These are phyloP conservation scores for Proisotoma minuta DNA, from an alignment of 2,888 invertebrate species.

Conservation along the genomic window DNA sequence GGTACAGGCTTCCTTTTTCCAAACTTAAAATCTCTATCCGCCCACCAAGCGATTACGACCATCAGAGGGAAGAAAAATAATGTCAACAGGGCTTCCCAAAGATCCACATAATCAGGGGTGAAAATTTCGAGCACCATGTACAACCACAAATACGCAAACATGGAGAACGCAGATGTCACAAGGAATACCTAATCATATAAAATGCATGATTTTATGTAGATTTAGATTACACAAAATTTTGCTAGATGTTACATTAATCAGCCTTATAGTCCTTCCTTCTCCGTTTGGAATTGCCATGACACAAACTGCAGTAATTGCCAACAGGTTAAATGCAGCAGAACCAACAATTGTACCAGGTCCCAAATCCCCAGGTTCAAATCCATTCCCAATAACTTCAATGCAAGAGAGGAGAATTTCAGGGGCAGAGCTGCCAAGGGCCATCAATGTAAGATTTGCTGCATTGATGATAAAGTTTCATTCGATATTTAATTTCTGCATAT, in stretches of 20 bases:
- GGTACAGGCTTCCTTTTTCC: conserved; percentile 50
- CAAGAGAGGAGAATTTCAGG: conserved; percentile 57
- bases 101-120: conserved; percentile 53
- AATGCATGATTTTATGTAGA: conserved; percentile 25
- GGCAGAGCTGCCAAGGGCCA: conserved; percentile 58
- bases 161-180: conserved; percentile 53
- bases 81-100: conserved; percentile 60
- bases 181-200: conserved; percentile 51
- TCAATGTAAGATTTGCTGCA: conserved; percentile 58
- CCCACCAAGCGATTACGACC: conserved; percentile 55
- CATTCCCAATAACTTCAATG: conserved; percentile 54
- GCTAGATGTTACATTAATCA: conserved; percentile 55
- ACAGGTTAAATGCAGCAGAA: conserved; percentile 58
- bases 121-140: conserved; percentile 53
- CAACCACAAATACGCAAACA: conserved; percentile 61
- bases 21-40: conserved; percentile 54
- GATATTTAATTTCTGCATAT: too few species aligned
- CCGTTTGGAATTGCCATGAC: conserved; percentile 53
- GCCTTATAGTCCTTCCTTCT: conserved; percentile 52
- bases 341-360: conserved; percentile 59
- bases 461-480: too few species aligned
- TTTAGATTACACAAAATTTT: too few species aligned
- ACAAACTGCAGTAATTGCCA: conserved; percentile 57
- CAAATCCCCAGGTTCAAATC: conserved; percentile 53
- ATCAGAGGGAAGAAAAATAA: conserved; percentile 57